These are phyloP conservation scores for Choristoneura rosaceana DNA, from an alignment of 2,888 invertebrate genomes.

Conservation along the genomic window DNA sequence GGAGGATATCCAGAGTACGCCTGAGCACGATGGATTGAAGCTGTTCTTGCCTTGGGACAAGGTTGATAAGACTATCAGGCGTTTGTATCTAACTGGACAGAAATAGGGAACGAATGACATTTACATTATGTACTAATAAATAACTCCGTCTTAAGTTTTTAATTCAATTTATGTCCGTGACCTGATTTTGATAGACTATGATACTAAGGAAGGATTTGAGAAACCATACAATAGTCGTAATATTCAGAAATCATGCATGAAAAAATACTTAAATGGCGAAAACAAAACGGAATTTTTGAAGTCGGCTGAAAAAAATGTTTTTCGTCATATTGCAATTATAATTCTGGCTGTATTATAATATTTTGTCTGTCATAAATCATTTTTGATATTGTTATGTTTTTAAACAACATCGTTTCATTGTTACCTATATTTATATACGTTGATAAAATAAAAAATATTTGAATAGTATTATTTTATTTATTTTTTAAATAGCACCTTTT, in stretches of 20 bases:
- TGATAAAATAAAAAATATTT: not conserved
- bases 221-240: no score
- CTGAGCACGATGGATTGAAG: conserved; percentile 55
- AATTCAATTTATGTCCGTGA: no score
- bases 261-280: no score
- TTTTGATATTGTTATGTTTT: no score
- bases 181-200: no score
- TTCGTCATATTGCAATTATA: not conserved
- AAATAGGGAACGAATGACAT: not conserved
- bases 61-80: conserved; percentile 48
- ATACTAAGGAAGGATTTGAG: no score
- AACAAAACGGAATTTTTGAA: no score
- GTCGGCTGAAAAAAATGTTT: not conserved
- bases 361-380: no score
- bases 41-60: conserved; percentile 65
- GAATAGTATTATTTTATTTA: not conserved
- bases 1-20: conserved; percentile 52
- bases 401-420: not conserved
- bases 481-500: not conserved
- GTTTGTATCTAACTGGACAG: conserved; percentile 32
- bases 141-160: no score
- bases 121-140: no score
- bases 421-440: not conserved
- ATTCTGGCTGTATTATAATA: not conserved
- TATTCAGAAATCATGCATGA: no score